A percentile compares a stretch with the other conserved stretches of the same genome.
These are phyloP conservation scores for Thamnophis sirtalis DNA, from an alignment of 2,113 vertebrate species.

Conservation along the genomic window DNA sequence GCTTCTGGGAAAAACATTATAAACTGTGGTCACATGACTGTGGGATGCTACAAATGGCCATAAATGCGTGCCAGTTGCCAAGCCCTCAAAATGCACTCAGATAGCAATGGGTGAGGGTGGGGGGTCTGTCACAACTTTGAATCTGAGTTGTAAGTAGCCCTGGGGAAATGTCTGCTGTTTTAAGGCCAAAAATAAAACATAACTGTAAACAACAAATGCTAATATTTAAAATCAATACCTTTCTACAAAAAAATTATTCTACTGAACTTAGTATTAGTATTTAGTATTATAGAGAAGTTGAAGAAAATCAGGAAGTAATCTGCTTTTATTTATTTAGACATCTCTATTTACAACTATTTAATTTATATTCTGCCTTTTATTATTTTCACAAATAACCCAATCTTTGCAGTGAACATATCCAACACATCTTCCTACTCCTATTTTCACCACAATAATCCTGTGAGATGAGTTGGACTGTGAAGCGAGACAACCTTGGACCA, in stretches of 20 bases:
- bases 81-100: neutral
- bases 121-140: neutral
- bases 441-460: neutral
- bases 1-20: neutral
- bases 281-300: neutral
- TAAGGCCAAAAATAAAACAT: neutral
- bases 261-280: neutral
- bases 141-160: neutral
- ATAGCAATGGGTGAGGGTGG: no score
- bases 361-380: neutral
- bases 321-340: neutral
- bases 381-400: neutral
- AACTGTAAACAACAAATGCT: neutral
- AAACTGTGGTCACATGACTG: neutral
- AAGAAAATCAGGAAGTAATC: neutral
- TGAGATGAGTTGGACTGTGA: neutral
- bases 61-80: neutral
- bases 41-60: neutral
- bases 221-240: neutral
- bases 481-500: neutral
- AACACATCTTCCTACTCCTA: neutral
- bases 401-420: neutral
- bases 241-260: neutral
- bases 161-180: neutral
- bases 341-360: neutral